Evolutionary conservation across 2,113 vertebrate species (phyloP), one percentile per base, ranked within the genome.

Genomic region (Crotalus horridus): DNA sequence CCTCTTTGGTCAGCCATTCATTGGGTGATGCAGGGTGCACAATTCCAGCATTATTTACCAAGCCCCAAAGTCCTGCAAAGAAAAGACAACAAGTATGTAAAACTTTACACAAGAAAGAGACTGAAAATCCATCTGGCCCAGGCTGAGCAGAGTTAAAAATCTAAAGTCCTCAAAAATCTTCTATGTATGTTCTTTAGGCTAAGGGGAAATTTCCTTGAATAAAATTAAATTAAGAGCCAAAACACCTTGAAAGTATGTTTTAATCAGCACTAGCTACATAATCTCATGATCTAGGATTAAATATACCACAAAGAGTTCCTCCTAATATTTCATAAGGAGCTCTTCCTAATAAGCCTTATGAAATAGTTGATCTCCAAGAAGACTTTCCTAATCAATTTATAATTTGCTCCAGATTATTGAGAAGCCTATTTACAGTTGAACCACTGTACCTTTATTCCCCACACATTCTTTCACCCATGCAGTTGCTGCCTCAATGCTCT

Each of bases 1-100:
- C 98, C 4, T 98, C 96, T 51, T 97, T 96, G 21, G 94, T 96
- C 89, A 98, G 55, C 98, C 98, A 98, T 69, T 98, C 98, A 12
- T 95, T 97, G 88, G 97, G 97, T 5, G 91, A 97, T 53, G 88
- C 33, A 26, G 98, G 97, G 6, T 96, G 9, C 4, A 91, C 90
- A 43, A 98, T 74, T 1, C 98, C 98, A 0, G 98, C 98, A 0
- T 98, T 98, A 94, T 98, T 99, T 58, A 98, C 98, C 89, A 98
- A 95, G 4, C 98, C 98, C 98, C 98, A 99, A 89, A 98, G 98
- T 58, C 98, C 98, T 99, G 92, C 0, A 1, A 85, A 53, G 2
- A 20, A 56, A 6, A 6, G 23, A n/a, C 0, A 23, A 9, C 0
- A 9, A 90, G 5, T 4, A 58, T 21, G 6, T 10, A 51, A 15